Evolutionary conservation across 2,888 invertebrate species (phyloP), one percentile per base, ranked within the genome.

Genomic region (Aporophyla nigra): DNA sequence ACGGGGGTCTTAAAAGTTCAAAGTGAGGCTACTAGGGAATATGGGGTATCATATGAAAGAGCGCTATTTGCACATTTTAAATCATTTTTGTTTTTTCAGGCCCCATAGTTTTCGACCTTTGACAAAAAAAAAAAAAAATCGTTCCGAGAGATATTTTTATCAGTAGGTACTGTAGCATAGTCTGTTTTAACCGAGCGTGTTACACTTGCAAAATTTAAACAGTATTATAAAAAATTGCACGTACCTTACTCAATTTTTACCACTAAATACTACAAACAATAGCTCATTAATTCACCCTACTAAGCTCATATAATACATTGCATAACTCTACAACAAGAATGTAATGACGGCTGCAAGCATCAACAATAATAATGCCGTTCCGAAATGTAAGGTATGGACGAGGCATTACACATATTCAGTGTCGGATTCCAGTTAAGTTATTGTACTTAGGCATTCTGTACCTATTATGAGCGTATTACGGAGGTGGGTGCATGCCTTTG

Each of bases 401-500:
- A 90, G 90, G 90, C 89, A 94, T 93, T 91, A 91, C 91, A 92
- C 90, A 92, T 91, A 93, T 93, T 92, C 90, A 88, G 86, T 90
- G 86, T 86, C 82, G 91, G 89, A 94, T 94, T 93, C 94, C 93
- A 85, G 90, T 91, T 90, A 89, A 94, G 94, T 93, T 95, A 93
- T 95, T 94, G 93, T 93, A 93, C 90, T 90, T 91, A 93, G 92
- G 92, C 90, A 95, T 94, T 93, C 92, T 91, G 91, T 90, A 90
- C 88, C 89, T 92, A 92, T 92, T 92, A 91, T 92, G 90, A 93
- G 91, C 92, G 90, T 92, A 90, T 91, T 92, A 89, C 86, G 91
- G 90, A 92, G 93, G 92, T 93, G 93, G 92, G 93, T 93, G 94
- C 93, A 95, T 95, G 93, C 95, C 95, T 95, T 94, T 95, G 95